phyloP scores from a whole-genome alignment of 2,797 vertebrate species.

The Iguana delicatissima region DNA sequence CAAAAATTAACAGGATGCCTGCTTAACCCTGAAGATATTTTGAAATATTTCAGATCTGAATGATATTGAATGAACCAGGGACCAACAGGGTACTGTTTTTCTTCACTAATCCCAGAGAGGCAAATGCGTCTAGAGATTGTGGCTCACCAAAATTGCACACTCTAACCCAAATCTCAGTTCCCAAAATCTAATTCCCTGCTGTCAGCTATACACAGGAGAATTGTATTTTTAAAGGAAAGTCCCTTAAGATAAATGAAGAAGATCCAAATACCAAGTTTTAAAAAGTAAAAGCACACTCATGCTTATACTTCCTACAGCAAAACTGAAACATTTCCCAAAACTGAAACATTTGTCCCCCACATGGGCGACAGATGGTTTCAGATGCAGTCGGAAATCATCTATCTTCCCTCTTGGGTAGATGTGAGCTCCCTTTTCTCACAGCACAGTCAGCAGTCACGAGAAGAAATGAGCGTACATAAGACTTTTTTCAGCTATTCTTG shows the following conservation, averaged over 20 bases:
- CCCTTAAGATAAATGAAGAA: neutral
- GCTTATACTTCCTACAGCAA: neutral
- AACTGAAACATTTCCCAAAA: neutral
- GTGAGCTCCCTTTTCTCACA: neutral
- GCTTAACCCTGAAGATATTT: neutral
- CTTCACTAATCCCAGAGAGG: neutral
- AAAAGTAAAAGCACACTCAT: neutral
- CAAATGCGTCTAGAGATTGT: neutral
- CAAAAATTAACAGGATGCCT: neutral
- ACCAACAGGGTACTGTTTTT: neutral
- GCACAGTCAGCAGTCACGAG: neutral
- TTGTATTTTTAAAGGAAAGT: neutral
- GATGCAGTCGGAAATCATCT: neutral
- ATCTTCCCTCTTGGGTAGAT: neutral
- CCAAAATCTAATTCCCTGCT: neutral
- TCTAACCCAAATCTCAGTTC: neutral
- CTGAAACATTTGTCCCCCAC: neutral
- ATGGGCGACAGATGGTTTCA: neutral
- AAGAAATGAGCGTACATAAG: neutral
- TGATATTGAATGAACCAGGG: neutral
- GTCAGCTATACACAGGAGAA: neutral
- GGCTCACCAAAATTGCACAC: neutral
- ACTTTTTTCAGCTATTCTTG: neutral
- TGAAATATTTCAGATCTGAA: slow-evolving; percentile 17
- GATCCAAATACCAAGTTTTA: neutral